These are phyloP conservation scores for Erpetoichthys calabaricus DNA, from an alignment of 2,797 vertebrate species.

Conservation along the genomic window DNA sequence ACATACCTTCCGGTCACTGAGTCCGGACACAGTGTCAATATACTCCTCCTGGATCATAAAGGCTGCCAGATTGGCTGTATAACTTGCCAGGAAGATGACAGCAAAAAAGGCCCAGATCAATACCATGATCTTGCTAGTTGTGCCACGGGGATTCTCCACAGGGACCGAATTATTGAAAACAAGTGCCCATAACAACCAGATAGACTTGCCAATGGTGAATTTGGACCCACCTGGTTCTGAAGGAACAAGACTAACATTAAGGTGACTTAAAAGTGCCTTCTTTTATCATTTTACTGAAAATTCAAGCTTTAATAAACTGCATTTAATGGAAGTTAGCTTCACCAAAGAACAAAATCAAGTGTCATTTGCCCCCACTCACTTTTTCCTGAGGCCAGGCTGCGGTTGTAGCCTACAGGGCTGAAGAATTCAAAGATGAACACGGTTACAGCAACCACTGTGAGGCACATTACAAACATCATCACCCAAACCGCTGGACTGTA, in stretches of 20 bases:
- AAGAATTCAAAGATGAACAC: constrained; percentile 96
- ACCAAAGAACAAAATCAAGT: too few relatives aligned
- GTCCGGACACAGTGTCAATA: constrained; percentile 86
- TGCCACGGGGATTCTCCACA: constrained; percentile 86
- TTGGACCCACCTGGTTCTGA: constrained; percentile 77
- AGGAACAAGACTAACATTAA: background rate
- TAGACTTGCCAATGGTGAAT: constrained; percentile 90
- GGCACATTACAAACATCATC: constrained; percentile 98
- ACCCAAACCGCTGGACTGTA: constrained; percentile 93
- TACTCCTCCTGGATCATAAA: constrained; percentile 97
- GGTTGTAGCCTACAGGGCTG: constrained; percentile 90
- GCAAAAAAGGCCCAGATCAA: constrained; percentile 94
- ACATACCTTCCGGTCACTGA: constrained; percentile 83
- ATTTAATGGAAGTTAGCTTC: too few relatives aligned
- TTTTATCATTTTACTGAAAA: too few relatives aligned
- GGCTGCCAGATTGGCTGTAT: constrained; percentile 87
- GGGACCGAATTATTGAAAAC: constrained; percentile 95
- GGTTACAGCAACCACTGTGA: constrained; percentile 86
- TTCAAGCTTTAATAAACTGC: too few relatives aligned
- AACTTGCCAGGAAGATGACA: constrained; percentile 91
- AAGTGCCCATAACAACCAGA: constrained; percentile 92
- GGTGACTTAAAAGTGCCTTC: too few relatives aligned
- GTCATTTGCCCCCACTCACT: constrained; percentile 52
- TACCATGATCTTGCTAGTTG: constrained; percentile 94
- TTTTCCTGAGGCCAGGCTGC: constrained; percentile 76